phyloP scores from a whole-genome alignment of 2,888 invertebrate species.

The Drosophila birchii region DNA sequence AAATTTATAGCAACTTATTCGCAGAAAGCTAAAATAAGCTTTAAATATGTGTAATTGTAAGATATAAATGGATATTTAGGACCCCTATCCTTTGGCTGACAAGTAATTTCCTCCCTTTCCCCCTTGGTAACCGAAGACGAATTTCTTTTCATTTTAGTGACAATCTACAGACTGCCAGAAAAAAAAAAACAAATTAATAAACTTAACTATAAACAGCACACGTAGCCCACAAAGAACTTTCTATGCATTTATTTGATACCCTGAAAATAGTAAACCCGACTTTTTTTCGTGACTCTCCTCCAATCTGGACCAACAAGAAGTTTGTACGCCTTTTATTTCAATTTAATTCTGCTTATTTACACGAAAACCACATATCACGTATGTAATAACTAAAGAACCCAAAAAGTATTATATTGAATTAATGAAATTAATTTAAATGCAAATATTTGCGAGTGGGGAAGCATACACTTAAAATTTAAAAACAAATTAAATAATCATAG shows the following conservation, averaged over 20 bases:
- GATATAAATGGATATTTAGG: slow-evolving; percentile 19
- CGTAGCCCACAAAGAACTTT: background rate
- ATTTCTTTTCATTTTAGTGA: slow-evolving; percentile 59
- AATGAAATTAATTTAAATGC: slow-evolving; percentile 53
- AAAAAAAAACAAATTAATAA: slow-evolving; percentile 9
- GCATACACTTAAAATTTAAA: slow-evolving; percentile 70
- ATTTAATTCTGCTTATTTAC: slow-evolving; percentile 47
- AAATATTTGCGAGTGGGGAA: slow-evolving; percentile 67
- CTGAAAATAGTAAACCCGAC: slow-evolving; percentile 9
- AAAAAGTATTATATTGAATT: slow-evolving; percentile 28
- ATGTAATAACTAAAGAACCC: slow-evolving; percentile 57
- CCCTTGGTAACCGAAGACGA: slow-evolving; percentile 28
- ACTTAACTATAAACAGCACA: slow-evolving; percentile 13
- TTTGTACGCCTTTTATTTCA: slow-evolving; percentile 7
- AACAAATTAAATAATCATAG: slow-evolving; percentile 23
- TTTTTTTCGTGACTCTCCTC: slow-evolving; percentile 38
- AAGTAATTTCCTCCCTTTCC: slow-evolving; percentile 24
- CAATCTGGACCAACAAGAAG: slow-evolving; percentile 66
- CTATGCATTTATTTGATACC: background rate
- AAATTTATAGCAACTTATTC: slow-evolving; percentile 22
- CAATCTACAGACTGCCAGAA: slow-evolving; percentile 74
- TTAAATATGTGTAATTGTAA: slow-evolving; percentile 50
- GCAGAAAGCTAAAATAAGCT: slow-evolving; percentile 64
- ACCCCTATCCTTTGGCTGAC: slow-evolving; percentile 19
- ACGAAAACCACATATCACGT: slow-evolving; percentile 70